phyloP scores from a whole-genome alignment of 2,113 vertebrate species.

The Hyla sarda region DNA sequence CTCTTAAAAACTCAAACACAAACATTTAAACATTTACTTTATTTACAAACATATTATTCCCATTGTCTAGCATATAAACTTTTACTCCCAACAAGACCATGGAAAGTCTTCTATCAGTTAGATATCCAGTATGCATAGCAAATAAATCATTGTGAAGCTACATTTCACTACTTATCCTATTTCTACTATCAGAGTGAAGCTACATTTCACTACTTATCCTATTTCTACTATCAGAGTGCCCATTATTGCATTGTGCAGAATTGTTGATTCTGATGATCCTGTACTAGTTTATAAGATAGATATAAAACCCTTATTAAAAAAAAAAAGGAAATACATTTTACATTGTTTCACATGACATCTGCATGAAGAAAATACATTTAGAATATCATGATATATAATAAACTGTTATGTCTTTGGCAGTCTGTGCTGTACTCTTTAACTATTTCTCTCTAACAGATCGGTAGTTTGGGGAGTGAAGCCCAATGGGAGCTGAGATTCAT shows the following conservation, averaged over 20 bases:
- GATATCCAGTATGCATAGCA: background rate
- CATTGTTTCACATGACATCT: background rate
- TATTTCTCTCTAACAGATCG: background rate
- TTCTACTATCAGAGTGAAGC: background rate
- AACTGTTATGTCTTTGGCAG: background rate
- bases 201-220: background rate
- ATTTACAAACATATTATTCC: too few relatives aligned
- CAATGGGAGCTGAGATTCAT: constrained; percentile 3
- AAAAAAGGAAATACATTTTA: background rate
- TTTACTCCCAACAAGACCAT: background rate
- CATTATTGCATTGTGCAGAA: background rate
- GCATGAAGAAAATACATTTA: background rate
- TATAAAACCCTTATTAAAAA: background rate
- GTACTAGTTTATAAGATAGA: background rate
- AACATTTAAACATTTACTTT: too few relatives aligned
- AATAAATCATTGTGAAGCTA: constrained; percentile 15
- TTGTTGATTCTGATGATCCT: background rate
- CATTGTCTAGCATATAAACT: background rate
- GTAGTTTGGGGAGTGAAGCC: constrained; percentile 5
- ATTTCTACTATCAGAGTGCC: background rate
- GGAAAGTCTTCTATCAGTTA: background rate
- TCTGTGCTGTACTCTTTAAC: background rate
- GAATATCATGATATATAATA: background rate
- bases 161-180: background rate
- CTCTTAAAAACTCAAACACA: too few relatives aligned